Evolutionary conservation across 2,888 invertebrate genomes (phyloP).

Genomic region (Atethmia centrago): DNA sequence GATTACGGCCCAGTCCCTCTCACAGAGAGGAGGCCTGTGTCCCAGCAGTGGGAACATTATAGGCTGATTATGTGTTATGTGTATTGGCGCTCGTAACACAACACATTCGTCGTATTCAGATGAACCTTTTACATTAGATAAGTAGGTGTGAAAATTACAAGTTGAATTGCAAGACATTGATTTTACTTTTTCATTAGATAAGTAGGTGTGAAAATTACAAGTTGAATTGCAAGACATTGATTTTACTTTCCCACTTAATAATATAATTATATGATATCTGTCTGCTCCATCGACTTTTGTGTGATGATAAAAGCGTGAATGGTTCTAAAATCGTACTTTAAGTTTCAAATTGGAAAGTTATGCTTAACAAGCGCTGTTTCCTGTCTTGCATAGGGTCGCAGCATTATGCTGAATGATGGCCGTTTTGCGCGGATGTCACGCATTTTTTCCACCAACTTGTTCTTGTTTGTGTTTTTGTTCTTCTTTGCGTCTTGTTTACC

Average conservation of each 20-base stretch:
- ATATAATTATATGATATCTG: background rate
- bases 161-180: background rate
- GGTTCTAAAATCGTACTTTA: background rate
- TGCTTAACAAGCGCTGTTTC: background rate
- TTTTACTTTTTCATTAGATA: background rate
- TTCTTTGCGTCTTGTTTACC: too few species aligned
- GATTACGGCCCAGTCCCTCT: too few species aligned
- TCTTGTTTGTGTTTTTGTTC: too few species aligned
- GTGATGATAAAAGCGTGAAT: background rate
- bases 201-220: background rate
- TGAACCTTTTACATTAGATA: background rate
- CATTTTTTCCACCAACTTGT: too few species aligned
- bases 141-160: background rate
- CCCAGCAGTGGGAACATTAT: too few species aligned
- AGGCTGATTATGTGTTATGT: too few species aligned
- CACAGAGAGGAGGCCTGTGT: too few species aligned
- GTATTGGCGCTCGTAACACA: too few species aligned
- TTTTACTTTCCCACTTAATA: background rate
- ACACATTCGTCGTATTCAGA: background rate
- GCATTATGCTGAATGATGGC: too few species aligned
- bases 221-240: background rate
- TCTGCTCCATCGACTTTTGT: background rate
- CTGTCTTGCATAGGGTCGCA: too few species aligned
- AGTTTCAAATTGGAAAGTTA: slow-evolving; percentile 10
- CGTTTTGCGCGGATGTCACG: too few species aligned